A percentile compares a stretch with the other conserved stretches of the same genome.
phyloP scores from a whole-genome alignment of 2,888 invertebrate genomes.

The Netelia virgata region DNA sequence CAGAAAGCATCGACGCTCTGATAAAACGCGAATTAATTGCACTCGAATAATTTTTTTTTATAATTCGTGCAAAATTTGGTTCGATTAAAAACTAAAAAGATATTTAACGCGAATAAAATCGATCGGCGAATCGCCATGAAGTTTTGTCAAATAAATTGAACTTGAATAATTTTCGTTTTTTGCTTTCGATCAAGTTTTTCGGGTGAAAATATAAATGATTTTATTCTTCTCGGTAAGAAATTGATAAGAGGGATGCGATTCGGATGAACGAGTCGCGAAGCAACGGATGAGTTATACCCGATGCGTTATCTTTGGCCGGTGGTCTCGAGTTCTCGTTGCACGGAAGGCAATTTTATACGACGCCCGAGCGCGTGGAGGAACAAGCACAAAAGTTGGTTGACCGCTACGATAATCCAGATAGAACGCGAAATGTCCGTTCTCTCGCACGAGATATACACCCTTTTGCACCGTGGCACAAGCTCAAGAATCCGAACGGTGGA shows the following conservation, averaged over 20 bases:
- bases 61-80: too few species aligned
- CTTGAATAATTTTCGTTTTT: not conserved
- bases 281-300: constrained; percentile 39
- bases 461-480: constrained; percentile 22
- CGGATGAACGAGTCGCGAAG: constrained; percentile 33
- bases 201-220: too few species aligned
- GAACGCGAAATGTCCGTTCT: constrained; percentile 34
- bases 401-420: constrained; percentile 71
- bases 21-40: too few species aligned
- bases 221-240: not conserved
- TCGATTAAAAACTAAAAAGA: too few species aligned
- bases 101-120: too few species aligned
- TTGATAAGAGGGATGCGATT: not conserved
- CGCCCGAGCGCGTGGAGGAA: not conserved
- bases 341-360: constrained; percentile 26
- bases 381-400: constrained; percentile 78
- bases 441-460: constrained; percentile 42
- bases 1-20: too few species aligned
- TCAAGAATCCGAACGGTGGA: not conserved
- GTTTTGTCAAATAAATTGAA: not conserved
- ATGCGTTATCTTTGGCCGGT: constrained; percentile 71
- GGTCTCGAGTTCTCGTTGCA: constrained; percentile 77
- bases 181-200: too few species aligned
- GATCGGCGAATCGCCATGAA: too few species aligned
- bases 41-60: too few species aligned